Evolutionary conservation across 2,113 vertebrate species (phyloP).

Genomic region (Conger conger): DNA sequence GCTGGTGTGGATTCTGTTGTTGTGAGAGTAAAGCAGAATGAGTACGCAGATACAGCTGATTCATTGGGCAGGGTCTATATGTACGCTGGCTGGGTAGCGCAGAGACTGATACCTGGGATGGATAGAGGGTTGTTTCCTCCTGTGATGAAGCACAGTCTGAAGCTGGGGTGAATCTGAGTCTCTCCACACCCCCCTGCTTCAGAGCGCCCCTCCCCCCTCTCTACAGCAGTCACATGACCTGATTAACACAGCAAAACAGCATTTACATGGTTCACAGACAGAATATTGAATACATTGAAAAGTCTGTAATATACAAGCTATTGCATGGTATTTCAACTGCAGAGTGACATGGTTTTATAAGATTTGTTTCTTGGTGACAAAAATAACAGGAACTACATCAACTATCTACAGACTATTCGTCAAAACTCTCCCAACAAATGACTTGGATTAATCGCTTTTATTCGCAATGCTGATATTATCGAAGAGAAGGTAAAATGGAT

Average conservation of each 20-base stretch:
- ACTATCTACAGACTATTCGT: not conserved
- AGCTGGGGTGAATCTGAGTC: constrained; percentile 55
- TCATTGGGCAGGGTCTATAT: not conserved
- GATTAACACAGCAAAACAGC: constrained; percentile 6
- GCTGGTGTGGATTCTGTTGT: not conserved
- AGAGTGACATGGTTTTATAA: not conserved
- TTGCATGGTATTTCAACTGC: not conserved
- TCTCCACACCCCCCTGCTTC: not conserved
- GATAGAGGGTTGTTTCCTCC: constrained; percentile 45
- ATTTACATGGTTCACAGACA: not conserved
- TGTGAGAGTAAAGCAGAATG: not conserved
- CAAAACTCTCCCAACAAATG: not conserved
- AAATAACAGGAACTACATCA: not conserved
- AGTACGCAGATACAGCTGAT: not conserved
- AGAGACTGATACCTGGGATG: constrained; percentile 72
- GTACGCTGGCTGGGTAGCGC: not conserved
- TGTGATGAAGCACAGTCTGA: constrained; percentile 77
- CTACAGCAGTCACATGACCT: constrained; percentile 12
- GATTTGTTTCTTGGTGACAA: not conserved
- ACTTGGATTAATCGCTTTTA: too few relatives aligned
- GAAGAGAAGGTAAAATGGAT: not conserved
- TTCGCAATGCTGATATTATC: not conserved
- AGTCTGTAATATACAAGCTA: not conserved
- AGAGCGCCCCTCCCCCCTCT: not conserved
- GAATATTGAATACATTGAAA: not conserved